These are phyloP conservation scores for Alces alces DNA, from an alignment of 2,113 vertebrate genomes.

Conservation along the genomic window DNA sequence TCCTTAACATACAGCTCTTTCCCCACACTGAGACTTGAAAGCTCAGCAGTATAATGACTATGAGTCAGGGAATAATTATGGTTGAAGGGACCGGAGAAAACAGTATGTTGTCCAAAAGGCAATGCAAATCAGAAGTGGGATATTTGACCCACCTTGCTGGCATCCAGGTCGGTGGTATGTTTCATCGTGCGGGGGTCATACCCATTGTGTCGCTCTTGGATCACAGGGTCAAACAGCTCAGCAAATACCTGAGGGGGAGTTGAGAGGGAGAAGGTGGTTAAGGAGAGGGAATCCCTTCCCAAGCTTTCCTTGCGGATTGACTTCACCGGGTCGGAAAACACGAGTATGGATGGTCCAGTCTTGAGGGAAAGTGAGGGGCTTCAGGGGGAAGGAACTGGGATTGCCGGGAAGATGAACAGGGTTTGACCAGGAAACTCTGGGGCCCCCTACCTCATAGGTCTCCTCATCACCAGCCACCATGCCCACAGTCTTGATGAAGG, in stretches of 20 bases:
- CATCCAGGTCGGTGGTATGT: slow-evolving; percentile 92
- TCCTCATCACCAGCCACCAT: slow-evolving; percentile 98
- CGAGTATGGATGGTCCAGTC: neutral
- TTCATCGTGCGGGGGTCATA: slow-evolving; percentile 93
- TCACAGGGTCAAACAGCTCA: slow-evolving; percentile 91
- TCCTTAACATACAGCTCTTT: slow-evolving; percentile 22
- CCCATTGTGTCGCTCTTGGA: slow-evolving; percentile 96
- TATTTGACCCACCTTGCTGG: slow-evolving; percentile 86
- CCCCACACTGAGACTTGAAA: neutral
- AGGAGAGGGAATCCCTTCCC: neutral
- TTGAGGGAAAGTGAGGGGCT: neutral
- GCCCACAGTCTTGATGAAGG: slow-evolving; percentile 94
- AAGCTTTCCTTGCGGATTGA: neutral
- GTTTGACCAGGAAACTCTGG: slow-evolving; percentile 28
- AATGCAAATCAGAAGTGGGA: neutral
- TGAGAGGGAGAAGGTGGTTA: neutral
- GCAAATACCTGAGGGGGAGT: slow-evolving; percentile 88
- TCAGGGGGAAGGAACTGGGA: neutral
- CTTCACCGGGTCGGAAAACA: slow-evolving; percentile 28
- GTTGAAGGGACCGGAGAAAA: neutral
- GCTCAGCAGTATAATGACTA: slow-evolving; percentile 20
- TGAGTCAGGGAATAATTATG: slow-evolving; percentile 19
- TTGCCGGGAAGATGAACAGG: slow-evolving; percentile 42
- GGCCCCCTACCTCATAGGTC: slow-evolving; percentile 90
- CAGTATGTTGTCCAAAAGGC: neutral